Evolutionary conservation across 1,140 invertebrate species (phyloP).

Genomic region (Drosophila athabasca): DNA sequence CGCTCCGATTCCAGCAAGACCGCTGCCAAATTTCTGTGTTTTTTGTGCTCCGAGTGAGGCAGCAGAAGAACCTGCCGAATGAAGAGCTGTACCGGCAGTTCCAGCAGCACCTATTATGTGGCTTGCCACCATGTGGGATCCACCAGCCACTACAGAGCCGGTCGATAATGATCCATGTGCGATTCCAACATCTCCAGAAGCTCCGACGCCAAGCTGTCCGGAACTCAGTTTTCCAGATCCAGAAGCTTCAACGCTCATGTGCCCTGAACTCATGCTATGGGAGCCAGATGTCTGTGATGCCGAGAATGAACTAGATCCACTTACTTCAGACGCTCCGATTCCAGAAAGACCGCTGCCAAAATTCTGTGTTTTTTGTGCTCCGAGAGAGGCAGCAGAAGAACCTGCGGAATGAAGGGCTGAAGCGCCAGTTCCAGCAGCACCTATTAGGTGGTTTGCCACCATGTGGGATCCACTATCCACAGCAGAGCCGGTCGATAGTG

Average conservation of each 20-base stretch:
- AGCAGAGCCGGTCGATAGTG: too few species aligned
- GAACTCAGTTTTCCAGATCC: neutral
- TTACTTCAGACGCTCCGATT: neutral
- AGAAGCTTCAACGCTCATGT: neutral
- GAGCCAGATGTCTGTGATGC: neutral
- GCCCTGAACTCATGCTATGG: too few species aligned
- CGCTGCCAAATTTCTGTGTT: neutral
- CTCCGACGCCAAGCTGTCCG: too few species aligned
- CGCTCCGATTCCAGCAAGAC: slow-evolving; percentile 4
- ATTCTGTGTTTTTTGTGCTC: neutral
- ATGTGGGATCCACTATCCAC: too few species aligned
- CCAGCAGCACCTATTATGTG: neutral
- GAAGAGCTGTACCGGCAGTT: neutral
- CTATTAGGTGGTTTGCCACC: too few species aligned
- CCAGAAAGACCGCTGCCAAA: neutral
- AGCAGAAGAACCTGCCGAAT: too few species aligned
- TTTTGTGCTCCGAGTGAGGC: too few species aligned
- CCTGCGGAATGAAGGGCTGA: too few species aligned
- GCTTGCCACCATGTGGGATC: neutral
- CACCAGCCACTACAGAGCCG: neutral
- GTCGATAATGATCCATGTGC: neutral
- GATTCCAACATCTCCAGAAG: too few species aligned
- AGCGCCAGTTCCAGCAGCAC: too few species aligned
- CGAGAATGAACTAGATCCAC: neutral
- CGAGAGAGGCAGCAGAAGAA: neutral